Evolutionary conservation across 2,113 vertebrate species (phyloP), one percentile per base, ranked within the genome.

Genomic region (Tringa solitaria): DNA sequence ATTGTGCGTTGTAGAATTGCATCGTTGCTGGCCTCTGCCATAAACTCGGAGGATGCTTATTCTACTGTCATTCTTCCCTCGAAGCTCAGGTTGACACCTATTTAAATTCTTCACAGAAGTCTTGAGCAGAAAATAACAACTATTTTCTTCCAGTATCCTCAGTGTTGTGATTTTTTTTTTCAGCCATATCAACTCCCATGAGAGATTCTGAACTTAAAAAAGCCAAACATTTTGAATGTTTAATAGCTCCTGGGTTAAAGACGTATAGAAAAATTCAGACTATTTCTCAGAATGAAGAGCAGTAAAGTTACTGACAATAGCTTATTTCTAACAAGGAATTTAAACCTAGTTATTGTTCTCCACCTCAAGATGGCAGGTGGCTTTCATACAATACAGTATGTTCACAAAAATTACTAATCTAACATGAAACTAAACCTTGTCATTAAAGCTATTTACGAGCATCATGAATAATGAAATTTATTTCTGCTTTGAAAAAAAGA

Each of bases 1-100:
- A 12, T 2, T 45, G 35, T 6, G 22, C 22, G 7, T 0, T 69
- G 53, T 0, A 43, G 45, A 76, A 43, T 11, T 12, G 22, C 45
- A 30, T 4, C 0, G 0, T 2, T 77, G 68, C 80, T 70, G 26
- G 26, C 26, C 73, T 37, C 41, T 69, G 53, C 27, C 12, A 1
- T 26, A 37, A 78, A 69, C 20, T 23, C 21, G 1, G 5, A 19
- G 14, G 11, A 54, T 19, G 23, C 6, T 22, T 67, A 48, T 4
- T 61, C 59, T 33, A 8, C 43, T 14, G 7, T 3, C 6, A 2
- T 12, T 87, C 69, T 77, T 68, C 23, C 20, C 24, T 45, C 5
- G 1, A 70, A 75, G 54, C 37, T 82, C 63, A 67, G 16, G 53
- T 4, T 60, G 20, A 54, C 14, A 84, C 7, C 56, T 72, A 12